phyloP scores from a whole-genome alignment of 2,888 invertebrate species.

The Xestia sexstrigata region DNA sequence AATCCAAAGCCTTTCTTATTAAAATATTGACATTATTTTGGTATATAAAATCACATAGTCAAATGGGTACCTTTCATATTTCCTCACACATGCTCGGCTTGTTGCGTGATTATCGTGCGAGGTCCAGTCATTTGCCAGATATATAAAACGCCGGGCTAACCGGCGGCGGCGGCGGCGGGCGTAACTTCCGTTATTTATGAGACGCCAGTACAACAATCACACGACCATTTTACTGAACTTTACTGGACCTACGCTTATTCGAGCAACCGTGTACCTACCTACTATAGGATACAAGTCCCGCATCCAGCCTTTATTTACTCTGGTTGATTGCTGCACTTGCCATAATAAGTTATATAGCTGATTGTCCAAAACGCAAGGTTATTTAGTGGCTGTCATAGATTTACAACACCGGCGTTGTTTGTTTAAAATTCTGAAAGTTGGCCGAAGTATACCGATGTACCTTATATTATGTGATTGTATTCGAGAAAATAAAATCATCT shows the following conservation, averaged over 20 bases:
- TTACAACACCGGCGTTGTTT: background rate
- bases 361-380: background rate
- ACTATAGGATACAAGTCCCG: no score
- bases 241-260: slow-evolving; percentile 21
- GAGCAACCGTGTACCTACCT: background rate
- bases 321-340: slow-evolving; percentile 5
- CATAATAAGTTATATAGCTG: background rate
- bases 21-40: background rate
- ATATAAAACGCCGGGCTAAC: slow-evolving; percentile 18
- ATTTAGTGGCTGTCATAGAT: background rate
- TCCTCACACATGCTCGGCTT: background rate
- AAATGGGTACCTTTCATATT: background rate
- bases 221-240: slow-evolving; percentile 23
- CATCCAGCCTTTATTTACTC: background rate
- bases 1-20: background rate
- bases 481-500: background rate
- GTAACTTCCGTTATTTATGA: slow-evolving; percentile 36
- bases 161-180: background rate
- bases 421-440: background rate
- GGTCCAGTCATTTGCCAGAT: slow-evolving; percentile 8
- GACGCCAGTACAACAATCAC: slow-evolving; percentile 16
- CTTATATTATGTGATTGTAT: background rate
- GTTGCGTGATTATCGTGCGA: background rate
- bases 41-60: background rate
- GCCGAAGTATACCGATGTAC: background rate